A percentile compares a stretch with the other conserved stretches of the same genome.
These are phyloP conservation scores for Parnassius glacialis DNA, from an alignment of 2,888 invertebrate species.

Conservation along the genomic window DNA sequence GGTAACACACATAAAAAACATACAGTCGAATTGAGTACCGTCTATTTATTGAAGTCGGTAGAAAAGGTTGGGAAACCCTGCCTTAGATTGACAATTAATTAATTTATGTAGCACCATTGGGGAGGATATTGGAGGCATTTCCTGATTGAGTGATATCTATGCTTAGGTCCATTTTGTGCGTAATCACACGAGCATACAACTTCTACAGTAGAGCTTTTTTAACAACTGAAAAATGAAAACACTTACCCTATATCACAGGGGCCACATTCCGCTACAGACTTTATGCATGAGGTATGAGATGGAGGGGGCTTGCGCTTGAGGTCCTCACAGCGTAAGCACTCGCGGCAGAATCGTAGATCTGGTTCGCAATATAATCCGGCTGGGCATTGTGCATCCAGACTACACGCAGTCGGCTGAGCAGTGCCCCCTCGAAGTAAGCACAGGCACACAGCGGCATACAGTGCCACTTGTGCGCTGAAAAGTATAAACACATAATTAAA, in stretches of 20 bases:
- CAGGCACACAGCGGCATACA: constrained; percentile 30
- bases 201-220: neutral
- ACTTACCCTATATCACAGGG: constrained; percentile 52
- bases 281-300: constrained; percentile 41
- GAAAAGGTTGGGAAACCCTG: too few species aligned
- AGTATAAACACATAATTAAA: constrained; percentile 7
- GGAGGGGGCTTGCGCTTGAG: constrained; percentile 47
- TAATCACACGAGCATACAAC: too few species aligned
- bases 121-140: too few species aligned
- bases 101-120: too few species aligned
- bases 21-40: too few species aligned
- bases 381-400: constrained; percentile 43
- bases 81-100: too few species aligned
- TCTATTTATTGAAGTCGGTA: too few species aligned
- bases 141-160: too few species aligned
- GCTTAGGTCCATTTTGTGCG: too few species aligned
- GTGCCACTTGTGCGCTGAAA: constrained; percentile 33
- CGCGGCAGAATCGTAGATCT: constrained; percentile 39
- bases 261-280: constrained; percentile 55
- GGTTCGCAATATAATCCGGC: constrained; percentile 48
- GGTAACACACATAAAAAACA: too few species aligned
- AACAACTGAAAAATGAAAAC: too few species aligned
- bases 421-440: constrained; percentile 21
- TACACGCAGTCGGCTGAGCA: constrained; percentile 40
- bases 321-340: constrained; percentile 53